phyloP scores from a whole-genome alignment of 2,888 invertebrate genomes.

The Stenchaetothrips biformis region DNA sequence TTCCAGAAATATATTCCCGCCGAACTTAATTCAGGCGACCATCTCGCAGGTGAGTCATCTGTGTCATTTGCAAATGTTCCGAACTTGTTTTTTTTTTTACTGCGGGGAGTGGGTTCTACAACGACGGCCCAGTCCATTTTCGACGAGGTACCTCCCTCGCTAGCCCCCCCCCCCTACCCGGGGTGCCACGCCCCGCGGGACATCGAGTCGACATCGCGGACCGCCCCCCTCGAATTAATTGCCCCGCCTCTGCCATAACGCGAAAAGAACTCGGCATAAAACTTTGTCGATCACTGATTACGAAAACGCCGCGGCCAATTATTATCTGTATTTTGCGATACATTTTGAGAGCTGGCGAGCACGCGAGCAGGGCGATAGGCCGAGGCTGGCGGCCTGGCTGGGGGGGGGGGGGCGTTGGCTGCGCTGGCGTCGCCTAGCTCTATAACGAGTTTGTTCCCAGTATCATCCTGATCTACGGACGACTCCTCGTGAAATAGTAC shows the following conservation, averaged over 20 bases:
- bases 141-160: too few relatives aligned
- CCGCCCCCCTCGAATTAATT: neutral
- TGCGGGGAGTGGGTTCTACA: neutral
- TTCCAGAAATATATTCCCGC: conserved; percentile 87
- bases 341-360: too few relatives aligned
- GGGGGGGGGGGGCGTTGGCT: neutral
- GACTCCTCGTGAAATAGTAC: too few relatives aligned
- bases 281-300: neutral
- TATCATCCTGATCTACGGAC: too few relatives aligned
- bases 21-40: conserved; percentile 82
- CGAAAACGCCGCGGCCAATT: too few relatives aligned
- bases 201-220: neutral
- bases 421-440: neutral
- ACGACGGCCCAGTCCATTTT: neutral
- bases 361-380: too few relatives aligned
- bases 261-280: neutral
- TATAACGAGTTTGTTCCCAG: too few relatives aligned
- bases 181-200: too few relatives aligned
- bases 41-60: conserved; percentile 62
- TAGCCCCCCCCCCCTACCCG: too few relatives aligned
- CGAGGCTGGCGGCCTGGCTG: neutral
- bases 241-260: neutral
- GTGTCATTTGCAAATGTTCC: neutral
- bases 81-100: conserved; percentile 5
- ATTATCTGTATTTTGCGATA: too few relatives aligned